Conservation (phyloP, 2,888 invertebrate genomes). For the Aradus depressus region DNA sequence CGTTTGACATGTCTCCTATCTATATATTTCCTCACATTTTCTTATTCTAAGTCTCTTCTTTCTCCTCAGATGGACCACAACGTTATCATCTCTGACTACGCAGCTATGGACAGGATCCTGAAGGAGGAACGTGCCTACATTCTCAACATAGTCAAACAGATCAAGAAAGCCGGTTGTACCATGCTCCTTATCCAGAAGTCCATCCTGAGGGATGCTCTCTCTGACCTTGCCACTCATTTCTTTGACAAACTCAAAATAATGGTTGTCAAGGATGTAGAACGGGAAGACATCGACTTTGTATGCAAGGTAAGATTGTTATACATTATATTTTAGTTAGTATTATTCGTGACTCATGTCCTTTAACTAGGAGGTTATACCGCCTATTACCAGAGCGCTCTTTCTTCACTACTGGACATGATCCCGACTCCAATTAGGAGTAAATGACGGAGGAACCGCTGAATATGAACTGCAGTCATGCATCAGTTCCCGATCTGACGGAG, state of each 20-base stretch:
- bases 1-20: too few relatives aligned
- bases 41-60: too few relatives aligned
- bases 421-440: too few relatives aligned
- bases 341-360: too few relatives aligned
- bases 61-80: conserved; percentile 77
- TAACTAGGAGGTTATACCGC: too few relatives aligned
- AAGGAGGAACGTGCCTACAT: conserved; percentile 97
- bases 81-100: conserved; percentile 92
- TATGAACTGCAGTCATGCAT: too few relatives aligned
- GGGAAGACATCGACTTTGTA: conserved; percentile 96
- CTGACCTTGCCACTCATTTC: conserved; percentile 94
- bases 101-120: conserved; percentile 98
- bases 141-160: conserved; percentile 94
- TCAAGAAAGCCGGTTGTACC: conserved; percentile 97
- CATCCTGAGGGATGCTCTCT: conserved; percentile 90
- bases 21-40: too few relatives aligned
- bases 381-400: too few relatives aligned
- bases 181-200: conserved; percentile 84
- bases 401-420: too few relatives aligned
- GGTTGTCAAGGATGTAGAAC: conserved; percentile 95
- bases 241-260: conserved; percentile 97
- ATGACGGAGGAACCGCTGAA: too few relatives aligned
- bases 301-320: conserved; percentile 52
- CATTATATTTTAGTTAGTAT: too few relatives aligned
- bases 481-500: too few relatives aligned